A percentile compares a stretch with the other conserved stretches of the same genome.
phyloP scores from a whole-genome alignment of 2,888 invertebrate species.

The Anagyrus pseudococci region DNA sequence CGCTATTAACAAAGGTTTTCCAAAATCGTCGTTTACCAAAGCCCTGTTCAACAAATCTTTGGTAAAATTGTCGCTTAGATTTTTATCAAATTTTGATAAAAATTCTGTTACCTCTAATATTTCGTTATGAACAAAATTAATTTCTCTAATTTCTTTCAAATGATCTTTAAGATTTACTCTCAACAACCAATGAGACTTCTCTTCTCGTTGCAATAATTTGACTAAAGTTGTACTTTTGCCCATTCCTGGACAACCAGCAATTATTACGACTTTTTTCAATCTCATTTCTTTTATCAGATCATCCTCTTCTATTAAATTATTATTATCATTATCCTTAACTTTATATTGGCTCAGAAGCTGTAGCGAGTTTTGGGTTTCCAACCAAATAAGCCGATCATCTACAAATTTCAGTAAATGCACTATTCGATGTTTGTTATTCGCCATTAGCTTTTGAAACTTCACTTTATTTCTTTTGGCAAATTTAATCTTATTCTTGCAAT shows the following conservation, averaged over 20 bases:
- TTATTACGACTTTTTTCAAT: background rate
- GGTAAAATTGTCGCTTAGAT: background rate
- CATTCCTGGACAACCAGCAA: constrained; percentile 1
- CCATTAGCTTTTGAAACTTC: background rate
- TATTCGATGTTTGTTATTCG: background rate
- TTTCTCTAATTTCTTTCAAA: background rate
- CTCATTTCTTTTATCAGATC: background rate
- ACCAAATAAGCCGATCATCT: background rate
- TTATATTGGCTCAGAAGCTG: background rate
- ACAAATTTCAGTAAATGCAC: too few relatives aligned
- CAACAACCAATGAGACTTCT: background rate
- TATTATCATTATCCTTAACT: background rate
- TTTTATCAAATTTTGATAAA: background rate
- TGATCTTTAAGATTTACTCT: background rate
- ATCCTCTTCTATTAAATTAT: background rate
- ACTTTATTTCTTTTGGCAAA: background rate
- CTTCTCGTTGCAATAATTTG: background rate
- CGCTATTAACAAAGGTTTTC: background rate
- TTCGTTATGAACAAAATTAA: too few relatives aligned
- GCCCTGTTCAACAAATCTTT: background rate
- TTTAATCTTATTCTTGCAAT: background rate
- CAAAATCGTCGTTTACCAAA: background rate
- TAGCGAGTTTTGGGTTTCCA: background rate
- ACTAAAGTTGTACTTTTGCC: background rate
- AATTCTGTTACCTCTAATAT: background rate